Conservation (phyloP, 2,888 invertebrate species). For the Drosophila villosipedis region DNA sequence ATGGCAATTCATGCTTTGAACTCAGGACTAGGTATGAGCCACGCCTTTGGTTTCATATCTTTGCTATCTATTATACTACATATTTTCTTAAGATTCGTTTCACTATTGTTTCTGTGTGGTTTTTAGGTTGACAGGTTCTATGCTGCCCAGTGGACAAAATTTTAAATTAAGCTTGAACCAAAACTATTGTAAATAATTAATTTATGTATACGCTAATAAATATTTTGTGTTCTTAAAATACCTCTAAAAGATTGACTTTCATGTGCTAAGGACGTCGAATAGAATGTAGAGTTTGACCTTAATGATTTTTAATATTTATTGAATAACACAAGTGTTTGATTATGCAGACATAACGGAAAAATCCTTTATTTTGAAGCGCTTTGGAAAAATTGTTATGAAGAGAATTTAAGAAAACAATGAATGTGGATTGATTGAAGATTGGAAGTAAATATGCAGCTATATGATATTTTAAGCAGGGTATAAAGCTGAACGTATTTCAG, state of each 20-base stretch:
- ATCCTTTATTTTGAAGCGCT: not conserved
- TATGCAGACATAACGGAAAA: not conserved
- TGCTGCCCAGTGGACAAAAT: slow-evolving; percentile 6
- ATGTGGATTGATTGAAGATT: not conserved
- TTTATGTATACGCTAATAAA: slow-evolving; percentile 5
- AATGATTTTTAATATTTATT: not conserved
- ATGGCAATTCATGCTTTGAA: slow-evolving; percentile 1
- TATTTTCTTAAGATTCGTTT: not conserved
- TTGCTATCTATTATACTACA: slow-evolving; percentile 12
- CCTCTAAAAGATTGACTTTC: not conserved
- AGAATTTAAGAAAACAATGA: not conserved
- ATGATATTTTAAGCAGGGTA: not conserved
- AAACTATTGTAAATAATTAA: slow-evolving; percentile 11
- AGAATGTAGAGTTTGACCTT: not conserved
- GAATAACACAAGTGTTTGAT: not conserved
- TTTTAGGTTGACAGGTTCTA: slow-evolving; percentile 14
- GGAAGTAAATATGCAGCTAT: not conserved
- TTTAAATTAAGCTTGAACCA: slow-evolving; percentile 3
- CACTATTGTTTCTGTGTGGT: not conserved
- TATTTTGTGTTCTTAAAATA: slow-evolving; percentile 2
- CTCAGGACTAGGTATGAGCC: slow-evolving; percentile 8
- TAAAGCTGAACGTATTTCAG: not conserved
- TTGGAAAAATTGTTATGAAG: not conserved
- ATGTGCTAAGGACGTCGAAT: not conserved
- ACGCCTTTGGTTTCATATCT: slow-evolving; percentile 8